Percentiles rank a stretch among this genome's conserved stretches.
Evolutionary conservation across 2,888 invertebrate species (phyloP).

Genomic region (Eupithecia exiguata): DNA sequence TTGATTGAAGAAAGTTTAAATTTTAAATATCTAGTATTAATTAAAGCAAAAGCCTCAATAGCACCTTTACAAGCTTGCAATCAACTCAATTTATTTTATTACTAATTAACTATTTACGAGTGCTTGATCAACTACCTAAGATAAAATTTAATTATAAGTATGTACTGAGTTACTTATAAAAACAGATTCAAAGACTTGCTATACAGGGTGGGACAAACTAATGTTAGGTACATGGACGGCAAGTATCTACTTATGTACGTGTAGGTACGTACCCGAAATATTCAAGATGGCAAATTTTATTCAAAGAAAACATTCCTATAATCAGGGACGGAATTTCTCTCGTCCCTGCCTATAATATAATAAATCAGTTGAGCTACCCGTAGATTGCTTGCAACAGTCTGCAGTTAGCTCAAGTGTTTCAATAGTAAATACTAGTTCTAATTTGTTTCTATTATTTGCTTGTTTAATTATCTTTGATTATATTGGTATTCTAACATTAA

Average conservation of each 20-base stretch:
- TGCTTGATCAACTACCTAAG: neutral
- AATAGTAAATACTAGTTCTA: too few species aligned
- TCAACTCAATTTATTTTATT: neutral
- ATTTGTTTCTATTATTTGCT: too few species aligned
- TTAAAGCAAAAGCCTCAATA: neutral
- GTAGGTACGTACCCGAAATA: neutral
- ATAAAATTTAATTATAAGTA: neutral
- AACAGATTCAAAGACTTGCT: neutral
- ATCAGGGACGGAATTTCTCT: too few species aligned
- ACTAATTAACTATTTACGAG: constrained; percentile 5
- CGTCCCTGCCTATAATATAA: too few species aligned
- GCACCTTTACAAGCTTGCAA: neutral
- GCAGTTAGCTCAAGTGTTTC: too few species aligned
- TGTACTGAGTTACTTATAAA: neutral
- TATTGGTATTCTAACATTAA: too few species aligned
- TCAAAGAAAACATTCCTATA: neutral
- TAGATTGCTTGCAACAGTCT: too few species aligned
- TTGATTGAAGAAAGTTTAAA: neutral
- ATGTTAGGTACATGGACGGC: neutral
- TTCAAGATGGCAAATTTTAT: neutral
- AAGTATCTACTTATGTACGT: neutral
- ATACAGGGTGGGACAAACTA: neutral
- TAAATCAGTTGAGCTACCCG: too few species aligned
- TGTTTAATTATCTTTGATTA: too few species aligned
- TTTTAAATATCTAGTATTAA: neutral